Base-by-base conservation (phyloP, 2,797 vertebrate species). In the Oreortyx pictus region DNA sequence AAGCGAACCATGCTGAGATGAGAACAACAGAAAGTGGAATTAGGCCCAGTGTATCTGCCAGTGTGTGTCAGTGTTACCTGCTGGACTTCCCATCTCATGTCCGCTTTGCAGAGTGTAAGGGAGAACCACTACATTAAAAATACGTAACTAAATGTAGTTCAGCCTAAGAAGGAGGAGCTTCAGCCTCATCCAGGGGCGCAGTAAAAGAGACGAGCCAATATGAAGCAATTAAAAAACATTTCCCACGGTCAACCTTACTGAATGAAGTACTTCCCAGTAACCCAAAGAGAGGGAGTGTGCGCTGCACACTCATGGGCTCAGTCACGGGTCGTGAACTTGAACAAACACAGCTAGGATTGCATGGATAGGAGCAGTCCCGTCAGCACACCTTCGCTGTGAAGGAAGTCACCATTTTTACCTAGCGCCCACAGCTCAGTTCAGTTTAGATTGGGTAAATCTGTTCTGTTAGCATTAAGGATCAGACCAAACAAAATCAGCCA, bases 401-500 rank as follows among this genome's bases (percentile, higher is more conserved):
- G 79, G 91, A 89, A 91, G 73, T 25, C 24, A 31, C 10, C 16
- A 6, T 24, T 91, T 89, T 77, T 43, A 57, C 46, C 43, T 2
- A 4, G 65, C 82, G 86, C 86, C 86, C 86, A 68, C 60, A 78
- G 18, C 52, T 41, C 64, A 67, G 54, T 61, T 94, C 79, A 78
- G 88, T 96, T 95, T 88, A 94, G 95, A 80, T 73, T 52, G 93
- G 79, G 76, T 49, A 35, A 31, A n/a, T 77, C 93, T 5, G 29
- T 92, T 95, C 92, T 92, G 91, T 72, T 92, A 82, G 76, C 77
- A 44, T 59, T 87, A 29, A 73, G 43, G 68, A 66, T 89, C 75
- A 91, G 90, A 89, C 39, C 9, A 25, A 66, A 14, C 19, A 64
- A 60, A 25, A 44, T 9, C 54, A 83, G 27, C n/a, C 39, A 2